Base-by-base conservation (phyloP, 2,888 invertebrate genomes). In the Oegoconia quadripuncta region DNA sequence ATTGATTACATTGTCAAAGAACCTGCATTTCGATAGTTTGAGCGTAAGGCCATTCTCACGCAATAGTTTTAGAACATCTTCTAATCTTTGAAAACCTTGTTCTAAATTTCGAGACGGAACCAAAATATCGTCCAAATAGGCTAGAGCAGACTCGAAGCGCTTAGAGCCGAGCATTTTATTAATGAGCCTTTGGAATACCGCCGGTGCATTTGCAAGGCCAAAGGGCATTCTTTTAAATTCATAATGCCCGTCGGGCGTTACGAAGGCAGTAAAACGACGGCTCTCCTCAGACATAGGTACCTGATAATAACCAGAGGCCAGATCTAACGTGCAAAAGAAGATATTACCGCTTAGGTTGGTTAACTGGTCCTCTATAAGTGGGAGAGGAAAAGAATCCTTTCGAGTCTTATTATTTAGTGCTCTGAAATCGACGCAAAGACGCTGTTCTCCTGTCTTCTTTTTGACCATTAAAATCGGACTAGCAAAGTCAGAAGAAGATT, bases 261-360 rank as follows among this genome's bases (percentile, higher is more conserved):
- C 51, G 33, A 61, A 61, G 1, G 42, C 47, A 1, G 56, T 64
- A 11, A 45, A 33, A 26, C 36, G 43, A 22, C 39, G 38, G 20
- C 39, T 43, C 15, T 41, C 34, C 28, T 54, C 43, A 5, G 56
- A 39, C 14, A 74, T 39, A 3, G 51, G 48, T 0, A 73, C 56
- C 37, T 74, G 70, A 25, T 70, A 70, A 42, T 67, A 69, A 0
- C 65, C 66, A 16, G 62, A 64, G 3, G 55, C 51, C 2, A 72
- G 32, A 32, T 64, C 63, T 3, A 67, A 41, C 5, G 59, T 55
- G 3, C 47, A 64, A 28, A 66, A 68, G 26, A 42, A 55, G 8
- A 34, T 50, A 5, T 59, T 56, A 4, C 55, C 55, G 30, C 54
- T 50, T 2, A 67, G 40, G 18, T 49, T 42, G 17, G 65, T 55